Base-by-base conservation (phyloP, 1,140 invertebrate genomes). In the Megalopta genalis region DNA sequence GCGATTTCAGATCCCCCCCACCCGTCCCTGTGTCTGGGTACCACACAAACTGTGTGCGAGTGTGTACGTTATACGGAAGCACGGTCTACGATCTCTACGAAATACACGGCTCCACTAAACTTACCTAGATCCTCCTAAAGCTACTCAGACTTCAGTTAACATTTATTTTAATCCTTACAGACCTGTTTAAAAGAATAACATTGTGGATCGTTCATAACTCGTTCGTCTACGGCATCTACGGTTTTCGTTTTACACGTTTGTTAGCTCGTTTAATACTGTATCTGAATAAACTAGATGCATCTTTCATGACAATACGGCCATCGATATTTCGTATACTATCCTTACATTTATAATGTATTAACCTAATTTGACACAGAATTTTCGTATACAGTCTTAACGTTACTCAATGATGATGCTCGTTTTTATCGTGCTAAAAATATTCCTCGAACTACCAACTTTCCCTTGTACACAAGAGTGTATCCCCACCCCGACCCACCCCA, bases 141-240 rank as follows among this genome's bases (percentile, higher is more conserved):
- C 89, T 90, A 90, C 86, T 91, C 90, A 91, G 90, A 91, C 90
- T 91, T 91, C 83, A 88, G 83, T 87, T 84, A 88, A 87, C 82
- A 90, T 86, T 89, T 88, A 88, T 71, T 65, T 65, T 78, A 85
- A 86, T 70, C 64, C 76, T 86, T 65, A 71, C 54, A n/a, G 80
- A 78, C 59, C 73, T 74, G 72, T 65, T 88, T 88, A 86, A 65
- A 88, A 88, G 87, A 88, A 87, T 88, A 88, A 86, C 74, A 77
- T 83, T 79, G 82, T 60, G 49, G 49, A 85, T 80, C 76, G 62
- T 83, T 79, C 76, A 63, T 85, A 81, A 88, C 83, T 49, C n/a
- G n/a, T n/a, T 67, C 60, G 72, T 52, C 67, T 86, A 88, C 42
- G 49, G 57, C 62, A 32, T 74, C 80, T 88, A 86, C 66, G 10